A percentile compares a stretch with the other conserved stretches of the same genome.
These are phyloP conservation scores for Apaloderma vittatum DNA, from an alignment of 2,113 vertebrate species.

Conservation along the genomic window DNA sequence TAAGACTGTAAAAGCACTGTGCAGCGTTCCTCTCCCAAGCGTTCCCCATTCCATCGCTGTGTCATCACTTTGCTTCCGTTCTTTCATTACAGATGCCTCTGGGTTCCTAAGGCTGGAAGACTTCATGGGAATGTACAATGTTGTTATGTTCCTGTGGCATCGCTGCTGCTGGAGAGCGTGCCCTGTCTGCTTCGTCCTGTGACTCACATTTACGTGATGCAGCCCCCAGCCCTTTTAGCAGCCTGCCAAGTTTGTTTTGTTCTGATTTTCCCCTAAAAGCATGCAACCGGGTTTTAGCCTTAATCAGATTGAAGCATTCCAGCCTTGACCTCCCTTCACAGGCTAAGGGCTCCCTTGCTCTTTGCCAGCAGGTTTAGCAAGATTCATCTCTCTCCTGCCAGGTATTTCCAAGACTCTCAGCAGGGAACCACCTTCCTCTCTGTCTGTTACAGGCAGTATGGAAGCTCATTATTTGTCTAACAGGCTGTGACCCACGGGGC, in stretches of 20 bases:
- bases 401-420: neutral
- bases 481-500: neutral
- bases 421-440: neutral
- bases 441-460: neutral
- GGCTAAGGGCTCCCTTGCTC: neutral
- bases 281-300: neutral
- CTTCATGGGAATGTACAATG: neutral
- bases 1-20: neutral
- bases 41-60: neutral
- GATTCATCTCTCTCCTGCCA: neutral
- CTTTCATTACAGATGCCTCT: neutral
- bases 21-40: neutral
- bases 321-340: neutral
- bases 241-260: neutral
- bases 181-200: neutral
- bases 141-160: neutral
- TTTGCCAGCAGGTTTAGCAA: neutral
- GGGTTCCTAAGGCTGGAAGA: neutral
- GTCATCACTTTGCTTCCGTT: neutral
- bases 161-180: neutral
- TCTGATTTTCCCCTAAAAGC: neutral
- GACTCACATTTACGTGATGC: neutral
- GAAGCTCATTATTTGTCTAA: neutral
- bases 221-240: neutral
- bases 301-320: neutral